phyloP scores from a whole-genome alignment of 2,888 invertebrate genomes.

The Carterocephalus palaemon region DNA sequence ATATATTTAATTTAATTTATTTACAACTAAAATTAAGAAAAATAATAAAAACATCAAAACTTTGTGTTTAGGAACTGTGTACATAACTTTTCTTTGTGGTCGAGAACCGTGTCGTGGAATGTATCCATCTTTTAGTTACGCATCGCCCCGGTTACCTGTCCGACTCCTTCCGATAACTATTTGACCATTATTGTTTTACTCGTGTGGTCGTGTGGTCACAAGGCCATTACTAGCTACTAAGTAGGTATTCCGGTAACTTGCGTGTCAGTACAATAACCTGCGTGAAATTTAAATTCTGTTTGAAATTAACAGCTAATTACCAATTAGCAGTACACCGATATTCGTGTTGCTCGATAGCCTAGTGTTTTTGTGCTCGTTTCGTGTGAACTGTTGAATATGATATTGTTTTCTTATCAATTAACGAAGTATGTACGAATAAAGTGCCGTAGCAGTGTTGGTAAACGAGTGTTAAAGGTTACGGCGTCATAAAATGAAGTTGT shows the following conservation, averaged over 20 bases:
- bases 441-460: conserved; percentile 1
- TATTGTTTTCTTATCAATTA: conserved; percentile 14
- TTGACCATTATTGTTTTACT: too few species aligned
- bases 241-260: conserved; percentile 5
- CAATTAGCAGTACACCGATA: conserved; percentile 15
- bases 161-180: too few species aligned
- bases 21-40: too few species aligned
- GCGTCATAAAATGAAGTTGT: conserved; percentile 5
- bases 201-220: too few species aligned
- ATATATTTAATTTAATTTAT: too few species aligned
- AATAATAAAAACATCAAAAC: too few species aligned
- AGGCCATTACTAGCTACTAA: not conserved
- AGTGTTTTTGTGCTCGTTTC: conserved; percentile 2
- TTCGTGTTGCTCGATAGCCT: conserved; percentile 15
- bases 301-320: conserved; percentile 12
- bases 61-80: too few species aligned
- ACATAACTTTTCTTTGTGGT: too few species aligned
- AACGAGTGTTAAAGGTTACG: conserved; percentile 1
- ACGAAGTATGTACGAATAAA: not conserved
- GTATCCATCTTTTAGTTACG: too few species aligned
- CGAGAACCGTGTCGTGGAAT: too few species aligned
- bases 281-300: conserved; percentile 14
- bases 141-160: too few species aligned
- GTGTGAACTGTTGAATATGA: not conserved
- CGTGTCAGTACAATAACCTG: conserved; percentile 5